These are phyloP conservation scores for Pomatostomus ruficeps DNA, from an alignment of 2,113 vertebrate species.

Conservation along the genomic window DNA sequence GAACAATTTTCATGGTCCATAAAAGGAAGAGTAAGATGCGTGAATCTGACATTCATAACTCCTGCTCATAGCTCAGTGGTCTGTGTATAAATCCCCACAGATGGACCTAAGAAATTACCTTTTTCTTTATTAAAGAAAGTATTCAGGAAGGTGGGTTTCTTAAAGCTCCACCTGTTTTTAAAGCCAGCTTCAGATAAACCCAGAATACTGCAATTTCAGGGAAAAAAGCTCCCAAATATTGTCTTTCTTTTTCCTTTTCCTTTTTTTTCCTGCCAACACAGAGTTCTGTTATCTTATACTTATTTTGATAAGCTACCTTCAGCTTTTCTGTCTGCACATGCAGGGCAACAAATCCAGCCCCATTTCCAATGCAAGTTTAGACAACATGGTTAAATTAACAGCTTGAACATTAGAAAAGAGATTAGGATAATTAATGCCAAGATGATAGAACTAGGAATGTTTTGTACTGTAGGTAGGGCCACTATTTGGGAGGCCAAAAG, in stretches of 20 bases:
- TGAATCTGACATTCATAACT: neutral
- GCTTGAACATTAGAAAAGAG: conserved; percentile 72
- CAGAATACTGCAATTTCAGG: neutral
- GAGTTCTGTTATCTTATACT: conserved; percentile 54
- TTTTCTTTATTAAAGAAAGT: neutral
- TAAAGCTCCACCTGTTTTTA: neutral
- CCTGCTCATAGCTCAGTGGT: neutral
- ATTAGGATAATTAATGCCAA: conserved; percentile 77
- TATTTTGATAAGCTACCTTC: conserved; percentile 63
- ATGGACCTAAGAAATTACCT: neutral
- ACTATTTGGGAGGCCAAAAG: conserved; percentile 71
- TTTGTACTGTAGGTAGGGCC: conserved; percentile 69
- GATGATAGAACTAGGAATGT: conserved; percentile 72
- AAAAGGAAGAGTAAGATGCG: neutral
- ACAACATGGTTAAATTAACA: conserved; percentile 72
- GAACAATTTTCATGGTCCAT: neutral
- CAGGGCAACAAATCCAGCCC: conserved; percentile 67
- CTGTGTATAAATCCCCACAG: neutral
- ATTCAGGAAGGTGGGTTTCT: neutral
- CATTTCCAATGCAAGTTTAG: conserved; percentile 73
- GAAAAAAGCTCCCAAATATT: neutral
- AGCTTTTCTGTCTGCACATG: conserved; percentile 69
- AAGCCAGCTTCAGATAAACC: neutral
- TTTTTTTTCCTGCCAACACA: neutral
- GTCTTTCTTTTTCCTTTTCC: neutral